phyloP scores from a whole-genome alignment of 2,797 vertebrate species.

The Etheostoma nigrum region DNA sequence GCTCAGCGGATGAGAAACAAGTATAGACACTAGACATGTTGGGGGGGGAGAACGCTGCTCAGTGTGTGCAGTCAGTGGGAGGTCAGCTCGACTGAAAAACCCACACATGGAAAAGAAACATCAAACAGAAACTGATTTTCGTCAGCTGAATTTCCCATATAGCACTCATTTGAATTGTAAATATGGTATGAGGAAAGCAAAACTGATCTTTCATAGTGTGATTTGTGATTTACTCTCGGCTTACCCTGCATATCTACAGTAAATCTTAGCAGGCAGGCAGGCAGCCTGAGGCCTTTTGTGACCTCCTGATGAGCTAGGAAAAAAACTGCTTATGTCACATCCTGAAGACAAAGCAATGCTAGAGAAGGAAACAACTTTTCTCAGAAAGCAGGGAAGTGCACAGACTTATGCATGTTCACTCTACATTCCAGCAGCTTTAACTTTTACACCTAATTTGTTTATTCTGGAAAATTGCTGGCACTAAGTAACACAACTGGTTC shows the following conservation, averaged over 20 bases:
- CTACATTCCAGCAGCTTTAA: constrained; percentile 15
- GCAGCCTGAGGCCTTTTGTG: constrained; percentile 50
- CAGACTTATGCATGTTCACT: neutral
- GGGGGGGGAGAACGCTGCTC: constrained; percentile 39
- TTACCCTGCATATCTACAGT: constrained; percentile 32
- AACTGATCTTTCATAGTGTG: constrained; percentile 50
- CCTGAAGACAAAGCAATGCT: constrained; percentile 12
- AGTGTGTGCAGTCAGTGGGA: constrained; percentile 52
- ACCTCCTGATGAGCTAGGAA: constrained; percentile 55
- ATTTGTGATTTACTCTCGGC: constrained; percentile 42
- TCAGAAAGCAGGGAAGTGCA: neutral
- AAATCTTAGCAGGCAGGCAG: constrained; percentile 38
- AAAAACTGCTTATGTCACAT: constrained; percentile 27
- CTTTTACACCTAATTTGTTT: neutral
- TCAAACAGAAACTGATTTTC: constrained; percentile 53
- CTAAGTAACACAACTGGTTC: neutral
- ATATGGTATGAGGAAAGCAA: constrained; percentile 41
- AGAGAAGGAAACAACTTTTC: constrained; percentile 21
- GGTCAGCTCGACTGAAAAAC: constrained; percentile 49
- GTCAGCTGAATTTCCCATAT: constrained; percentile 39
- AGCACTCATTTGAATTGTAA: constrained; percentile 60
- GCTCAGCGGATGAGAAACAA: constrained; percentile 49
- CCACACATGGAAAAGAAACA: constrained; percentile 60
- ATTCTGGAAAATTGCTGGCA: neutral
- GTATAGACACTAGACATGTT: constrained; percentile 44